A percentile compares a stretch with the other conserved stretches of the same genome.
These are phyloP conservation scores for Chrysopilus asiliformis DNA, from an alignment of 2,888 invertebrate genomes.

Conservation along the genomic window DNA sequence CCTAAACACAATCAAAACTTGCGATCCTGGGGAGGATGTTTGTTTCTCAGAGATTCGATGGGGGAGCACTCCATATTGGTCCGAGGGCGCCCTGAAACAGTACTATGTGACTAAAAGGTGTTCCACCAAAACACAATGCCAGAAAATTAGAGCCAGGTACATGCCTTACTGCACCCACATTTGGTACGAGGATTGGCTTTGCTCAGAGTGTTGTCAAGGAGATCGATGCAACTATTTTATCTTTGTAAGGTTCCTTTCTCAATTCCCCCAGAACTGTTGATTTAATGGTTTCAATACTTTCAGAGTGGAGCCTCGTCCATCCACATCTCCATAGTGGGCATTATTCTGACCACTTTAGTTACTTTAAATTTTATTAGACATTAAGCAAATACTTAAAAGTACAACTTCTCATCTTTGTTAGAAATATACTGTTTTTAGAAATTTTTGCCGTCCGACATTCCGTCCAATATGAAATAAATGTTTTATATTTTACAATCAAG, in stretches of 20 bases:
- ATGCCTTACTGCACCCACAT: constrained; percentile 77
- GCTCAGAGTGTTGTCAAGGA: constrained; percentile 90
- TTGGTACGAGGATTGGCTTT: constrained; percentile 95
- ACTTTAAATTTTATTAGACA: too few relatives aligned
- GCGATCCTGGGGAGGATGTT: constrained; percentile 73
- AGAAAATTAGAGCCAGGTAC: constrained; percentile 50
- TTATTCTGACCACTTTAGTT: too few relatives aligned
- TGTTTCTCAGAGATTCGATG: constrained; percentile 74
- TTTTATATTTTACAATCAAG: too few relatives aligned
- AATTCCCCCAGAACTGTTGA: too few relatives aligned
- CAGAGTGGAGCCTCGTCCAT: too few relatives aligned
- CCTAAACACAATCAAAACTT: constrained; percentile 78
- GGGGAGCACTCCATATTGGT: constrained; percentile 90
- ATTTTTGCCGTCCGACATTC: too few relatives aligned
- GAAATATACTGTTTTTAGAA: too few relatives aligned
- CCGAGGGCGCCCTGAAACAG: constrained; percentile 82
- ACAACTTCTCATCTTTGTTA: too few relatives aligned
- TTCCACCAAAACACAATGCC: constrained; percentile 67
- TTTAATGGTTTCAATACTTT: too few relatives aligned
- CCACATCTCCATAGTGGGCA: too few relatives aligned
- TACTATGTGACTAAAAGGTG: constrained; percentile 87
- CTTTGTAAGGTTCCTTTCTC: constrained; percentile 58
- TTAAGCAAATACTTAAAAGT: too few relatives aligned
- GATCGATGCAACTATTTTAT: constrained; percentile 92
- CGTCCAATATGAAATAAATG: too few relatives aligned